Evolutionary conservation across 2,888 invertebrate species (phyloP), one percentile per base, ranked within the genome.

Genomic region (Ophioninae sp.): DNA sequence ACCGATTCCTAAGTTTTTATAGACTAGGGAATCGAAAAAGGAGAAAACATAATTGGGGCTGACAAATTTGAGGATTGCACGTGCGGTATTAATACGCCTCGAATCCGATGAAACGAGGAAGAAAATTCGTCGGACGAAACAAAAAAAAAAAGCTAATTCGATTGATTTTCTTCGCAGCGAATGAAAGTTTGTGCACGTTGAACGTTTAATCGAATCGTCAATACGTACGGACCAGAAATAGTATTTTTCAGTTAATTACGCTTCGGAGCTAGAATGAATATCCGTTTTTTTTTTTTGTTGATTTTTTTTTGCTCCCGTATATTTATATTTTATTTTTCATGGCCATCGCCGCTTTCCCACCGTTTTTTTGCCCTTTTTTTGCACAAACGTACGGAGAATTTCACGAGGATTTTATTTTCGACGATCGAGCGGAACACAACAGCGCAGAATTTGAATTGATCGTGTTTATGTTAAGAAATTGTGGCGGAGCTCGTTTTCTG

Each of bases 171-270:
- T 6, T 59, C 59, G 59, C 22, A 22, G 10, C 59, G 59, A 9
- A 20, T 7, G 22, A 22, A 20, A 9, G n/a, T 58, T 58, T 58
- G 13, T 22, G 20, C 8, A 59, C 58, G 63, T 58, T 65, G 71
- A 65, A 69, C 56, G 61, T 44, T 69, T 59, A 74, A 68, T 79
- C 75, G 78, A 77, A 79, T 58, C 44, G 65, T 79, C 44, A 51
- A 73, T 58, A 51, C 51, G 56, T 56, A 81, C 59, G 44, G 9
- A 67, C 56, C 75, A 56, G 71, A 75, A 22, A 75, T 79, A 71
- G 78, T 84, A 75, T 81, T 84, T 67, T 51, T 78, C 72, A 65
- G 78, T 81, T 69, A 13, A 75, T 84, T 72, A 65, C 75, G 81
- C 67, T 41, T 79, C 71, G 37, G 3, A 79, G 63, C 69, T 71